Base-by-base conservation (phyloP, 2,113 vertebrate species). In the Ploceus nigricollis region DNA sequence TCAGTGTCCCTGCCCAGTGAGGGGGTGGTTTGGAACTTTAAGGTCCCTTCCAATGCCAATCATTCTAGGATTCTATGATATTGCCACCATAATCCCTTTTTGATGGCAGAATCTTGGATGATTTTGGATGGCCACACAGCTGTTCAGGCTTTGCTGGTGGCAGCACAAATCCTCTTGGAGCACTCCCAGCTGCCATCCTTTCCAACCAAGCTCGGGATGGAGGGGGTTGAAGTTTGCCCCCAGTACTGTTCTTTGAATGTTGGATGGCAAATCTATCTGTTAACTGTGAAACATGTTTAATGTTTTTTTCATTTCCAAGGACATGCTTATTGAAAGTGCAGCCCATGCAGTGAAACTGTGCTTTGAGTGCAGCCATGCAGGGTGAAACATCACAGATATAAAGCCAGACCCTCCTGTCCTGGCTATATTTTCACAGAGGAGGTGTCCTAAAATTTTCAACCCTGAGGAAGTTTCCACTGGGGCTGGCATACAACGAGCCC, bases 181-280 rank as follows among this genome's bases (percentile, higher is more conserved):
- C 24, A n/a, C 33, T 20, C 7, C 27, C 54, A 50, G 28, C 50
- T 7, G 1, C 42, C 4, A 7, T 35, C 37, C 37, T 65, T 91
- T 65, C 64, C 27, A 57, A 35, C 13, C 33, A 70, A 39, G 18
- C 42, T 81, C 0, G 0, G 5, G n/a, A 4, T n/a, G 7, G 9
- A 64, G 2, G 0, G 35, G 6, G 35, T 87, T 93, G 56, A 64
- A 60, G 53, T 60, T 77, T 92, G 37, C 42, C 37, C 6, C 7
- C 15, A 19, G 0, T 35, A 6, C 18, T 54, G 18, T 33, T 75
- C 42, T 77, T 75, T 40, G 33, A 42, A 42, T 53, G 40, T 19
- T 21, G 33, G 30, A 13, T 58, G 47, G 45, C 48, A 65, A 69
- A 89, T 75, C 47, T 61, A 6, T 31, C 35, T 63, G 27, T 68